phyloP scores from a whole-genome alignment of 2,888 invertebrate genomes.

The Brachycybe producta region DNA sequence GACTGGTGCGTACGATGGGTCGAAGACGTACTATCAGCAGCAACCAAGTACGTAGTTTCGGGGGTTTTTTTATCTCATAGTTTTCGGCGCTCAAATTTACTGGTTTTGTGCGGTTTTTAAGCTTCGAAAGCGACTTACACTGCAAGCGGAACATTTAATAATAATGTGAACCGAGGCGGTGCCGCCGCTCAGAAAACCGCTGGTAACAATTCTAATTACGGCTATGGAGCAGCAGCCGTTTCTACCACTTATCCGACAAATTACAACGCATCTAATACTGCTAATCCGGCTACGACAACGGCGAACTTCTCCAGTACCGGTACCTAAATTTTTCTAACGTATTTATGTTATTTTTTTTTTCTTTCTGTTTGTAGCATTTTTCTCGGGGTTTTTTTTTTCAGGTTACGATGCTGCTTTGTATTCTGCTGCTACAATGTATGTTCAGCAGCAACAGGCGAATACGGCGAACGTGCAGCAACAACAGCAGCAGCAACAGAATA shows the following conservation, averaged over 20 bases:
- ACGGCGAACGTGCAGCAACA: conserved; percentile 22
- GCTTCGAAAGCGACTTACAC: conserved; percentile 30
- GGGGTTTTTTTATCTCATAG: background rate
- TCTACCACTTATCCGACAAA: conserved; percentile 22
- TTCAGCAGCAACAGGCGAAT: conserved; percentile 53
- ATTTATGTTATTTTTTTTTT: background rate
- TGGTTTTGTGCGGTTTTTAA: background rate
- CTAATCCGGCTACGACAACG: conserved; percentile 20
- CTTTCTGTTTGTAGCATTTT: background rate
- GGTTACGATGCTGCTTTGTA: conserved; percentile 92
- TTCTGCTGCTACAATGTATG: conserved; percentile 89
- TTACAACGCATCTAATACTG: conserved; percentile 12
- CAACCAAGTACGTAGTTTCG: conserved; percentile 51
- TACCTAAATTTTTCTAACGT: background rate
- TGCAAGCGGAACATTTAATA: conserved; percentile 27
- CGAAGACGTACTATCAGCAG: conserved; percentile 72
- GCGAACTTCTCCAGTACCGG: conserved; percentile 30
- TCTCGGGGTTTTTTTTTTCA: conserved; percentile 28
- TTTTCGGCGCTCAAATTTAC: background rate
- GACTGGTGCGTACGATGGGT: conserved; percentile 54
- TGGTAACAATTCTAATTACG: conserved; percentile 21
- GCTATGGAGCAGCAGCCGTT: conserved; percentile 21
- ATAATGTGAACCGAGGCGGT: conserved; percentile 26
- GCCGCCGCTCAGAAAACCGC: conserved; percentile 28
- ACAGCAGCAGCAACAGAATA: too few relatives aligned